Base-by-base conservation (phyloP, 2,888 invertebrate genomes). In the Himalopsyche tibetana region DNA sequence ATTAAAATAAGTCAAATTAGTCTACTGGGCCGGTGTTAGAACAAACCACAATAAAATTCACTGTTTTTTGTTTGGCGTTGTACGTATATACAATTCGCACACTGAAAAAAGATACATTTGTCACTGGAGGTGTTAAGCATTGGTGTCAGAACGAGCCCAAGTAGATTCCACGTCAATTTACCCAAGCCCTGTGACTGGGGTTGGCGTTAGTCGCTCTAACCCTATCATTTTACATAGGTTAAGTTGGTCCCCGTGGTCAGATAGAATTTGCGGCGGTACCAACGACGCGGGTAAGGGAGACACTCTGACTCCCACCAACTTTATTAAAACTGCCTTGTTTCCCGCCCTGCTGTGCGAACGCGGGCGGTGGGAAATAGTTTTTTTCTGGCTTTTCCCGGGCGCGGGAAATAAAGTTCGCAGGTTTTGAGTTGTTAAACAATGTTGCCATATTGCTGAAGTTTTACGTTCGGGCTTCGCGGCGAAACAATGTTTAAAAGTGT, bases 191-290 rank as follows among this genome's bases (percentile, higher is more conserved):
- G 63, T 40, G 87, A 85, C 85, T 85, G 85, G 83, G 87, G 51
- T 55, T 19, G 42, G 69, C 85, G 85, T 85, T 87, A 83, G 87
- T 85, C 85, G 56, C 83, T 85, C 85, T 85, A 82, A 87, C 85
- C 87, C 87, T 85, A 85, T 87, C 87, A 87, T 87, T 87, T 87
- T 84, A 85, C 85, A 85, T 83, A 87, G 87, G 87, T 87, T 85
- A 85, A 87, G 85, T 84, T 84, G 83, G 83, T 85, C 87, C 85
- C 87, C 55, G 87, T 80, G 87, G 87, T 87, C 87, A 83, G 79
- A 85, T 85, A 85, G 63, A 85, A 85, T 87, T 83, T 87, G 86
- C 84, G 83, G 69, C n/a, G 81, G 63, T 36, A 45, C 28, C 79
- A 55, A 42, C 55, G 55, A 55, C 84, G 80, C 28, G 63, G 63